phyloP scores from a whole-genome alignment of 2,797 vertebrate genomes.

The Tenualosa ilisha region DNA sequence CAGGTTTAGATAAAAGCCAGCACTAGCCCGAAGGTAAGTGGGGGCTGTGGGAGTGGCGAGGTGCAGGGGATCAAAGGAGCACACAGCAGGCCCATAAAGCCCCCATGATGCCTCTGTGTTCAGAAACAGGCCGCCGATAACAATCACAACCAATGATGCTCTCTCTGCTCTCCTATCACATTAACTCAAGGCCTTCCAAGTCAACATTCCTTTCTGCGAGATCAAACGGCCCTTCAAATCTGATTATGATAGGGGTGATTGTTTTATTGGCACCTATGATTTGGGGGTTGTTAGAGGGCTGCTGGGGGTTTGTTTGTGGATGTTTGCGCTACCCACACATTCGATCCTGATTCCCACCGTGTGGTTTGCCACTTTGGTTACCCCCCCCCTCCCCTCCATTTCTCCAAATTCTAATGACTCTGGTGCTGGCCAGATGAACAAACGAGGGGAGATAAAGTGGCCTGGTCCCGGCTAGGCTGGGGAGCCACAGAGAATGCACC shows the following conservation, averaged over 20 bases:
- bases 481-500: constrained; percentile 40
- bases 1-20: constrained; percentile 12
- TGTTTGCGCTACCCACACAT: constrained; percentile 31
- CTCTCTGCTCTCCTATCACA: not conserved
- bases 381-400: not conserved
- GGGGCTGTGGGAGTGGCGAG: not conserved
- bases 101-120: constrained; percentile 8
- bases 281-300: not conserved
- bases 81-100: not conserved
- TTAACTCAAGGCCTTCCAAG: not conserved
- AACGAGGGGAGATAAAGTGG: constrained; percentile 52
- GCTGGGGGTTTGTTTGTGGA: not conserved
- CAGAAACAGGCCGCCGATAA: not conserved
- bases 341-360: constrained; percentile 30
- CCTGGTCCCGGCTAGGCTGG: constrained; percentile 43
- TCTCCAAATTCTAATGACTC: constrained; percentile 54
- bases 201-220: not conserved
- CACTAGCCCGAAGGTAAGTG: not conserved
- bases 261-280: constrained; percentile 45
- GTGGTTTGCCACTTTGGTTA: constrained; percentile 38
- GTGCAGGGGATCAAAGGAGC: constrained; percentile 16
- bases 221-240: not conserved
- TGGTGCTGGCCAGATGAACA: constrained; percentile 46
- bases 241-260: constrained; percentile 17
- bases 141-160: not conserved